Percentiles rank a stretch among this genome's conserved stretches.
phyloP scores from a whole-genome alignment of 2,113 vertebrate species.

The Dicaeum eximium region DNA sequence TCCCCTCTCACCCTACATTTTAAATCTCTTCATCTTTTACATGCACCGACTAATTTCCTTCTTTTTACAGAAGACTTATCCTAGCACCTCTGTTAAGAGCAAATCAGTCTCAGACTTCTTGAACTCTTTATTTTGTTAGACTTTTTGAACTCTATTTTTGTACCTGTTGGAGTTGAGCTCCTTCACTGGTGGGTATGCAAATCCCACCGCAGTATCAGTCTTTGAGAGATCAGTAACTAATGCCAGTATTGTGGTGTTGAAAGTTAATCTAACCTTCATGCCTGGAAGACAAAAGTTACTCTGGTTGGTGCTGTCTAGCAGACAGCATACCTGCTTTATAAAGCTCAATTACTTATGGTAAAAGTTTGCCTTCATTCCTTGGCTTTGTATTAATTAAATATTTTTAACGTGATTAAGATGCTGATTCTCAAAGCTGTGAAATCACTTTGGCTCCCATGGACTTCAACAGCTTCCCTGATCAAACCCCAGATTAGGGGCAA shows the following conservation, averaged over 20 bases:
- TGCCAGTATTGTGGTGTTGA: not conserved
- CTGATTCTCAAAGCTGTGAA: not conserved
- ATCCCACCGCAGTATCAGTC: rapidly evolving
- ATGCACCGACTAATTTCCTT: not conserved
- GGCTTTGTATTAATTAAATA: not conserved
- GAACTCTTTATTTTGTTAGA: not conserved
- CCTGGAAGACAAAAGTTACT: not conserved
- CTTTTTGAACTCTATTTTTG: not conserved
- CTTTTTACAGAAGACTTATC: not conserved
- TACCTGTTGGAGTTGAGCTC: not conserved
- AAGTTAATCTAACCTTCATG: not conserved
- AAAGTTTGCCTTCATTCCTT: not conserved
- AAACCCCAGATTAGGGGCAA: not conserved
- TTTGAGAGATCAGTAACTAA: not conserved
- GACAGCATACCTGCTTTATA: not conserved
- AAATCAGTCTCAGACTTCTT: not conserved
- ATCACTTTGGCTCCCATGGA: not conserved
- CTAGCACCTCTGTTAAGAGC: not conserved
- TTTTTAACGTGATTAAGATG: not conserved
- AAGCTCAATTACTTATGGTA: not conserved
- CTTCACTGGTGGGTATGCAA: not conserved
- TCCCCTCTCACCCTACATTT: not conserved
- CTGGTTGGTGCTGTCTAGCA: not conserved
- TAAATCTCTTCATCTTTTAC: not conserved
- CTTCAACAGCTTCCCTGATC: not conserved